A percentile compares a stretch with the other conserved stretches of the same genome.
These are phyloP conservation scores for Myrmecophaga tridactyla DNA, from an alignment of 2,113 vertebrate species.

Conservation along the genomic window DNA sequence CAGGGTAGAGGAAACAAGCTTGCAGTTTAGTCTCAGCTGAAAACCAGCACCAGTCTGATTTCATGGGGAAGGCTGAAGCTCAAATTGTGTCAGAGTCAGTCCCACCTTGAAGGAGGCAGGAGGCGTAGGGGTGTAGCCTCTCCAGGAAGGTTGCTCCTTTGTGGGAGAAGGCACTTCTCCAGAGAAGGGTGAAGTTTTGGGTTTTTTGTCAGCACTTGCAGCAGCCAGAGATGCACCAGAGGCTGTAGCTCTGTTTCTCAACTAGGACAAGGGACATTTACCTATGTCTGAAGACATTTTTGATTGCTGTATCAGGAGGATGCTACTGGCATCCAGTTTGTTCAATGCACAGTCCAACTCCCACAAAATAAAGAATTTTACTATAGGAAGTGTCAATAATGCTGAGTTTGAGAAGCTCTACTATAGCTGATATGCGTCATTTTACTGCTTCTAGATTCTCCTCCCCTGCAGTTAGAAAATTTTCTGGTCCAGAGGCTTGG, in stretches of 20 bases:
- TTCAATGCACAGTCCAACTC: not conserved
- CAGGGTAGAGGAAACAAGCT: not conserved
- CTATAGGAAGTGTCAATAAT: not conserved
- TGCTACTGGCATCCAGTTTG: not conserved
- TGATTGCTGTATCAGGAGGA: not conserved
- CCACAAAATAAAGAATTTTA: not conserved
- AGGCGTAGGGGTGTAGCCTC: accelerated
- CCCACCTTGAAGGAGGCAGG: not conserved
- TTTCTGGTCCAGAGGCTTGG: not conserved
- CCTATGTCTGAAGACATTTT: not conserved
- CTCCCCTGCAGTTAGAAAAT: not conserved
- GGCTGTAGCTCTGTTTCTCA: not conserved
- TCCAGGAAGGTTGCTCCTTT: not conserved
- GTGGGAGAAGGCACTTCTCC: not conserved
- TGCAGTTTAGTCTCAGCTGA: accelerated
- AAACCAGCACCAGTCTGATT: not conserved
- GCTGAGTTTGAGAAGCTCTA: not conserved
- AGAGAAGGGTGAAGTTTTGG: not conserved
- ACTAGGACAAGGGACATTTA: too few relatives aligned
- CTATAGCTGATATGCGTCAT: not conserved
- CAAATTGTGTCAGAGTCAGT: not conserved
- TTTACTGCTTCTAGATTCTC: not conserved
- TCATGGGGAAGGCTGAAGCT: not conserved
- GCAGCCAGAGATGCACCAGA: not conserved
- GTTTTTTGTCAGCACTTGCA: not conserved